A percentile compares a stretch with the other conserved stretches of the same genome.
Conservation (phyloP, 2,888 invertebrate species). For the Clanis bilineata region DNA sequence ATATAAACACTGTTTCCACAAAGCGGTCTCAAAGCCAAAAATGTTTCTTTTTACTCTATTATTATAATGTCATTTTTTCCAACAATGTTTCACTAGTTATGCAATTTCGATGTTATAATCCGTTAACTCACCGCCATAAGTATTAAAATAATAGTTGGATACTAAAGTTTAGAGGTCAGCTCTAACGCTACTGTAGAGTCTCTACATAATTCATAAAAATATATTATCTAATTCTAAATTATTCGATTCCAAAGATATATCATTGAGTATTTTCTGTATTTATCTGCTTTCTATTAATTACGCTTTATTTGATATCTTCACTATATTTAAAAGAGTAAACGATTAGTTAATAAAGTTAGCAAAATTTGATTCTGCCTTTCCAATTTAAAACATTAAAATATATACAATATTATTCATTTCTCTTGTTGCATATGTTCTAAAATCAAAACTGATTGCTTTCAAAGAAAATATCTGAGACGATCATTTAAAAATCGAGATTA, state of each 20-base stretch:
- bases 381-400: not conserved
- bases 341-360: not conserved
- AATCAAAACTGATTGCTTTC: not conserved
- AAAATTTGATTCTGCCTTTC: not conserved
- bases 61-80: too few species aligned
- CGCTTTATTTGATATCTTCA: not conserved
- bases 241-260: not conserved
- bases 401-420: not conserved
- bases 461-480: not conserved
- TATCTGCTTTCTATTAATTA: not conserved
- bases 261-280: not conserved
- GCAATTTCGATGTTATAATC: not conserved
- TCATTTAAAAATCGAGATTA: not conserved
- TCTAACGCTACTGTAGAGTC: too few species aligned
- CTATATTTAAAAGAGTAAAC: not conserved
- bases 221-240: not conserved
- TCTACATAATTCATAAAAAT: not conserved
- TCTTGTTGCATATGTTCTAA: not conserved
- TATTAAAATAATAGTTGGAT: not conserved
- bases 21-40: too few species aligned
- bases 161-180: not conserved
- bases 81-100: not conserved
- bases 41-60: too few species aligned
- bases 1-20: too few species aligned
- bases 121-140: not conserved